phyloP scores from a whole-genome alignment of 2,113 vertebrate genomes.

The Anguilla rostrata region DNA sequence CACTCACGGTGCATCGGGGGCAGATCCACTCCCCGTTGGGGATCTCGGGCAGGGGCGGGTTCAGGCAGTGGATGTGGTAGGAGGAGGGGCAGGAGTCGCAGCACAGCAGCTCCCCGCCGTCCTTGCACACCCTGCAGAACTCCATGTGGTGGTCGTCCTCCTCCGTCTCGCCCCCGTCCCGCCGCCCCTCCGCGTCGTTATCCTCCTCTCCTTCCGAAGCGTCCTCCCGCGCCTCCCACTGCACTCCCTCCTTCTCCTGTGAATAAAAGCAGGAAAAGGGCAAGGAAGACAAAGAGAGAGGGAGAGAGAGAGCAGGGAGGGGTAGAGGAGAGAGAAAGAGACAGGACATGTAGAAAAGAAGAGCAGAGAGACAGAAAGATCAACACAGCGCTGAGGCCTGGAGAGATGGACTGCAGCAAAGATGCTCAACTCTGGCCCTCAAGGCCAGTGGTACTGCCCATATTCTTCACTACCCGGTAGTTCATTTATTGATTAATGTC shows the following conservation, averaged over 20 bases:
- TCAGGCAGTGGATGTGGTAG: slow-evolving; percentile 97
- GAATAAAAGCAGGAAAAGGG: no score
- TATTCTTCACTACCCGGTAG: no score
- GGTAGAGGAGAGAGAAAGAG: not conserved
- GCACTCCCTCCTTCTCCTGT: slow-evolving; percentile 97
- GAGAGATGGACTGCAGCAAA: no score
- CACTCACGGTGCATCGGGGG: slow-evolving; percentile 91
- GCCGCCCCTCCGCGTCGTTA: slow-evolving; percentile 71
- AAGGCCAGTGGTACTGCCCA: no score
- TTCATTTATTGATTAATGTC: no score
- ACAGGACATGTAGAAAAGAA: no score
- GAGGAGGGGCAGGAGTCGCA: slow-evolving; percentile 97
- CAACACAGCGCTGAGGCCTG: not conserved
- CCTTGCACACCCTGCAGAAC: slow-evolving; percentile 96
- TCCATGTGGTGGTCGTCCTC: slow-evolving; percentile 99
- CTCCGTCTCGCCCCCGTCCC: slow-evolving; percentile 75
- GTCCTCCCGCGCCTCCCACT: slow-evolving; percentile 96
- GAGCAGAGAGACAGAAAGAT: not conserved
- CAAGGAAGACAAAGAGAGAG: not conserved
- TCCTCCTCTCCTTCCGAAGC: slow-evolving; percentile 88
- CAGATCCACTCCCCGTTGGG: slow-evolving; percentile 98
- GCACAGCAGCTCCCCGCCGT: slow-evolving; percentile 94
- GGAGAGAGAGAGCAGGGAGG: no score
- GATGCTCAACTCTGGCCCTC: no score
- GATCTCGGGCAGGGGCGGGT: slow-evolving; percentile 93